Evolutionary conservation across 2,113 vertebrate species (phyloP).

Genomic region (Acrocephalus kingi): DNA sequence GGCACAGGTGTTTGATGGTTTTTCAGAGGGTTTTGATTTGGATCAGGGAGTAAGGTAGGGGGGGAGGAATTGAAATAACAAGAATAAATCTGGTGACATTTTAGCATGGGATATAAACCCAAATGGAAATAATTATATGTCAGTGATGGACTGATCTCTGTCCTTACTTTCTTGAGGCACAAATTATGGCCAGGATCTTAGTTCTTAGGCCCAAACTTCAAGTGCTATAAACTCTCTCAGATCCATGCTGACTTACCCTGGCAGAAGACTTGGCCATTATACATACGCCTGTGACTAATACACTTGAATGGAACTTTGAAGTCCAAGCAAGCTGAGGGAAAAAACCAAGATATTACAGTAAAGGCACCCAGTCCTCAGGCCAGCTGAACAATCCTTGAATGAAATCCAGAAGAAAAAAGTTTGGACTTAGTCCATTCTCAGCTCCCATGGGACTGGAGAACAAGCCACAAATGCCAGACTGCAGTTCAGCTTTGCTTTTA

Average conservation of each 20-base stretch:
- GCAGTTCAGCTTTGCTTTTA: constrained; percentile 27
- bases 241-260: neutral
- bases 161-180: neutral
- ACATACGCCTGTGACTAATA: neutral
- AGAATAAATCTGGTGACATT: neutral
- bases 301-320: neutral
- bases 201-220: neutral
- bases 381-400: constrained; percentile 17
- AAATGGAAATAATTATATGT: neutral
- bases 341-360: constrained; percentile 13
- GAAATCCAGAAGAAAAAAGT: constrained; percentile 21
- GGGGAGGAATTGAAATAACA: neutral
- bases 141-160: neutral
- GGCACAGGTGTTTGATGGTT: neutral
- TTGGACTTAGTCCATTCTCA: neutral
- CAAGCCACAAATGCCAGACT: constrained; percentile 9
- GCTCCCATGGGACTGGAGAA: neutral
- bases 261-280: neutral
- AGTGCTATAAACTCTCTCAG: neutral
- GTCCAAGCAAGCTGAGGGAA: neutral
- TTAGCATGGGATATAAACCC: neutral
- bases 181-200: neutral
- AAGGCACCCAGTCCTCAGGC: neutral
- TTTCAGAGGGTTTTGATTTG: neutral
- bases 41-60: rapidly evolving